phyloP scores from a whole-genome alignment of 2,888 invertebrate species.

The Phyllotreta striolata region DNA sequence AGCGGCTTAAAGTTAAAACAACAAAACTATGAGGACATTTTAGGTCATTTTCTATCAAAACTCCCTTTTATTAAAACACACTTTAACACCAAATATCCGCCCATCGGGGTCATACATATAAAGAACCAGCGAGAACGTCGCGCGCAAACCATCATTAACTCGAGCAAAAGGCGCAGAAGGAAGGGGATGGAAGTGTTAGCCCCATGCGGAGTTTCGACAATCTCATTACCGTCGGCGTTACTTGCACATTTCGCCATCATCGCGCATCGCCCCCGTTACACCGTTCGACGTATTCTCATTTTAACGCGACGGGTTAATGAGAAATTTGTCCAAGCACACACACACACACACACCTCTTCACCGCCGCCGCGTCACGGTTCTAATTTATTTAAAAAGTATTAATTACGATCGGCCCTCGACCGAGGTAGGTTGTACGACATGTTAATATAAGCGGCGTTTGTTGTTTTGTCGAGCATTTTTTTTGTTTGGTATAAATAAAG shows the following conservation, averaged over 20 bases:
- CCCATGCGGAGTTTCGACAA: conserved; percentile 59
- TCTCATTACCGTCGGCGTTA: conserved; percentile 60
- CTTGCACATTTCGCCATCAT: conserved; percentile 58
- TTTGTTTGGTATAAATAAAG: too few relatives aligned
- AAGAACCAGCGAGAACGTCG: too few relatives aligned
- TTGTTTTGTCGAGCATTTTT: not conserved
- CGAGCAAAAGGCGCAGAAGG: conserved; percentile 13
- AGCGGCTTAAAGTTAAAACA: too few relatives aligned
- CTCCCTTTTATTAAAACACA: too few relatives aligned
- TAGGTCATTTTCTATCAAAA: too few relatives aligned
- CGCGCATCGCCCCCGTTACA: conserved; percentile 43
- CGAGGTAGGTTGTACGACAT: too few relatives aligned
- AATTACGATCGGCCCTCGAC: conserved; percentile 14
- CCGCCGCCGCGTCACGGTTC: conserved; percentile 42
- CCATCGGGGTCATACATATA: too few relatives aligned
- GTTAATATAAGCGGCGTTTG: not conserved
- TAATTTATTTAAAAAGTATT: conserved; percentile 46
- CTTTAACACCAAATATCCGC: too few relatives aligned
- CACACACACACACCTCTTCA: conserved; percentile 44
- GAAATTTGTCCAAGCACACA: conserved; percentile 48
- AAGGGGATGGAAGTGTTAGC: conserved; percentile 59
- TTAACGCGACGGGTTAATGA: conserved; percentile 45
- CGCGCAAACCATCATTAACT: not conserved
- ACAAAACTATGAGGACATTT: too few relatives aligned
- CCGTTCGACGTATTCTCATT: conserved; percentile 8